These are phyloP conservation scores for Anser brachyrhynchus DNA, from an alignment of 2,113 vertebrate species.

Conservation along the genomic window DNA sequence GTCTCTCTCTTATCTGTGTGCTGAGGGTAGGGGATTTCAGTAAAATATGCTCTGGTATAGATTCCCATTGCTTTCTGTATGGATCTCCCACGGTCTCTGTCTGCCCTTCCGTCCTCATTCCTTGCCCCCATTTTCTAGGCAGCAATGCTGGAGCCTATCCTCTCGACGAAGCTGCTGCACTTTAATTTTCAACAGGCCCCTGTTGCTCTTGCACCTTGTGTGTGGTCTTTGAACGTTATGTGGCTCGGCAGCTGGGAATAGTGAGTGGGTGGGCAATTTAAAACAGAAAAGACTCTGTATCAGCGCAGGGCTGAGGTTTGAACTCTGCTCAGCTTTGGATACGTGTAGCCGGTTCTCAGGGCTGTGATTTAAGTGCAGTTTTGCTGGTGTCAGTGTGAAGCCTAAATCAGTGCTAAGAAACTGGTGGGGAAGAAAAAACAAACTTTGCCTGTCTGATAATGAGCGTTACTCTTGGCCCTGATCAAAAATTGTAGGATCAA, in stretches of 20 bases:
- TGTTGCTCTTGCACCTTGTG: slow-evolving; percentile 75
- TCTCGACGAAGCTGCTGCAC: slow-evolving; percentile 39
- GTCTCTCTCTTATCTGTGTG: not conserved
- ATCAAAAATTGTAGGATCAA: not conserved
- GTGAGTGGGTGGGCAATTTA: slow-evolving; percentile 73
- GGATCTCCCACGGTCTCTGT: slow-evolving; percentile 1
- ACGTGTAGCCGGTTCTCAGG: slow-evolving; percentile 59
- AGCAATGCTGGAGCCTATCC: slow-evolving; percentile 13
- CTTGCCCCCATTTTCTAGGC: slow-evolving; percentile 22
- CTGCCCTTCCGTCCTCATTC: slow-evolving; percentile 9
- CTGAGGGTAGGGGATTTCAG: not conserved
- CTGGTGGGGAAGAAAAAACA: slow-evolving; percentile 14
- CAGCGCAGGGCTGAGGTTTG: slow-evolving; percentile 73
- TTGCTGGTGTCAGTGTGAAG: slow-evolving; percentile 50
- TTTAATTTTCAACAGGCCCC: slow-evolving; percentile 78
- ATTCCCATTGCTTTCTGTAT: not conserved
- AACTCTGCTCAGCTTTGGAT: slow-evolving; percentile 73
- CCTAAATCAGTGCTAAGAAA: slow-evolving; percentile 35
- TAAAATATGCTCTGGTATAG: not conserved
- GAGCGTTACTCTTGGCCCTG: not conserved
- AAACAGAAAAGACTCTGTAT: slow-evolving; percentile 74
- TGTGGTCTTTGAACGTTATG: slow-evolving; percentile 78
- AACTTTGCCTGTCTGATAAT: not conserved
- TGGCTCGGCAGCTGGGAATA: slow-evolving; percentile 77
- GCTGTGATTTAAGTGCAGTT: slow-evolving; percentile 61